Base-by-base conservation (phyloP, 2,888 invertebrate species). In the Sialis fuliginosa region DNA sequence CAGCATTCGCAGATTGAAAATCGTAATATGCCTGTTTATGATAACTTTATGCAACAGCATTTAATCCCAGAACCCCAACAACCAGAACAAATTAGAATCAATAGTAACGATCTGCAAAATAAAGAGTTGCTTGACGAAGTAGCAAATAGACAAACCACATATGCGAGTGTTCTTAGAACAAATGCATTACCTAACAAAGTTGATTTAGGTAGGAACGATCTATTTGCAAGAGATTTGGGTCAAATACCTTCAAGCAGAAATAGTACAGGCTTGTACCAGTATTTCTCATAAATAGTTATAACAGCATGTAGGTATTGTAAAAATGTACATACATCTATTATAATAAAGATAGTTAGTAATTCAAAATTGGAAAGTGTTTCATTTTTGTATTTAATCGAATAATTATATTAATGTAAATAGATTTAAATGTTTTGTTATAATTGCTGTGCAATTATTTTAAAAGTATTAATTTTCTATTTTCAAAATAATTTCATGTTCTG, bases 251-350 rank as follows among this genome's bases (percentile, higher is more conserved):
- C 57, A 57, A 63, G 66, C 55, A 53, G 49, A 46, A 65, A 54
- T 40, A 58, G 57, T 39, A 57, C 61, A 51, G 70, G 72, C 51
- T 68, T 71, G 54, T 72, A 72, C 59, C 70, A 73, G 58, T 73
- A 73, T 62, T 74, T 74, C 63, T 70, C 71, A 56, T 72, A 60
- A 55, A 49, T 48, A 22, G 22, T 22, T 22, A 22, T 22, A 22
- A 22, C 22, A 22, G 22, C 22, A 22, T 22, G 22, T 22, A 22
- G 22, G 22, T 22, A 22, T 22, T 22, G 22, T 22, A 22, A 22
- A 22, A 22, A 22, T 22, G 22, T 22, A 22, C 22, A 22, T 33
- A 48, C 33, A 47, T 40, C 34, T 33, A n/a, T 34, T 34, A 33
- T 33, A 34, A 10, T 10, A 44, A 33, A 9, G 9, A 34, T 34